Base-by-base conservation (phyloP, 2,113 vertebrate genomes). In the Trogon surrucura region DNA sequence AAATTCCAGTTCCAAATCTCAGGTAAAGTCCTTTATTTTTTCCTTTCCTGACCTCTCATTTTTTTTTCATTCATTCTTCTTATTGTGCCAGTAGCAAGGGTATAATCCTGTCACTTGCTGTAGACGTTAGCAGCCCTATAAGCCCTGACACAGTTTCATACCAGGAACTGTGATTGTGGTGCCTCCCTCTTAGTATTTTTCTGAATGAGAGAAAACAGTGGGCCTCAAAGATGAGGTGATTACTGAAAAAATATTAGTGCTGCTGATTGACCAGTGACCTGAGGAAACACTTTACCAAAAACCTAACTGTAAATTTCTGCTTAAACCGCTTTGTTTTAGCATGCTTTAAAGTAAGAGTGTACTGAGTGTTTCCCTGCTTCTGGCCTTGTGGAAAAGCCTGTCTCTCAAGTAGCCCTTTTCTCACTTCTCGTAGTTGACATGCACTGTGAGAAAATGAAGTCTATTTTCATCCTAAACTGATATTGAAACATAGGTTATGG, bases 401-500 rank as follows among this genome's bases (percentile, higher is more conserved):
- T 51, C 81, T 38, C 70, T 91, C 19, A 21, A 15, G 13, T 7
- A 78, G 60, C 30, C 84, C 32, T 56, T 66, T 70, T 85, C 51
- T 91, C 15, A 6, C 34, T 80, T 60, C 56, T 84, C 27, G 4
- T 73, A 86, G 41, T 26, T 2, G 29, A 81, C 6, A 20, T 30
- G 10, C 26, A 61, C 58, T 69, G 61, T 0, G 25, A 85, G 67
- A 70, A 83, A 91, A n/a, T 23, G 41, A 85, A 85, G 84, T 73
- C 70, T 92, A 21, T 80, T 79, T 94, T 91, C 88, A 94, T 65
- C 47, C 80, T 89, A 38, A 94, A 82, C 13, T 44, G 70, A 66
- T 89, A 92, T 47, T 69, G 92, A 92, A 95, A 89, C 80, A 71
- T 79, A 93, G 77, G 73, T 75, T 95, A 78, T 92, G 61, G 58